Evolutionary conservation across 1,140 invertebrate species (phyloP).

Genomic region (Bactericera cockerelli): DNA sequence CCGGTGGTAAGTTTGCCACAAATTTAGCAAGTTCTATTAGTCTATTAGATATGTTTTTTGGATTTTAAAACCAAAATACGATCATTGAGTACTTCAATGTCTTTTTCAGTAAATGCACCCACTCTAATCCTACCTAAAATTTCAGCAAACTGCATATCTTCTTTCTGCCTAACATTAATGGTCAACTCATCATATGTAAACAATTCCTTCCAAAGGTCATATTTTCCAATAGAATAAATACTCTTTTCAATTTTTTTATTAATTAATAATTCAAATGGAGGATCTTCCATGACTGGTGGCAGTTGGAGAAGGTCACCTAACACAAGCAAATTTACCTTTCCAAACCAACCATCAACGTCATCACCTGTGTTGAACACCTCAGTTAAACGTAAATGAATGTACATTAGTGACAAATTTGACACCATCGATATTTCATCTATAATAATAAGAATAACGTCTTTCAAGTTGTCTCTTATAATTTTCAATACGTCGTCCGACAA

Average conservation of each 20-base stretch:
- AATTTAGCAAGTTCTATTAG: conserved; percentile 7
- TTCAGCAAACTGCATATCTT: not conserved
- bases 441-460: conserved; percentile 24
- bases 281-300: conserved; percentile 23
- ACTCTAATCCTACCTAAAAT: not conserved
- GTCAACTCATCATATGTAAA: not conserved
- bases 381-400: conserved; percentile 17
- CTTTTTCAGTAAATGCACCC: too few relatives aligned
- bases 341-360: conserved; percentile 18
- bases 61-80: not conserved
- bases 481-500: conserved; percentile 22
- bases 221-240: not conserved
- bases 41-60: not conserved
- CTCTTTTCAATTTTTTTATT: not conserved
- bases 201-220: not conserved
- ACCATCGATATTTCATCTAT: conserved; percentile 28
- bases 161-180: not conserved
- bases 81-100: not conserved
- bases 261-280: not conserved
- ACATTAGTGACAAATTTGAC: conserved; percentile 23
- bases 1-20: not conserved
- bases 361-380: conserved; percentile 19
- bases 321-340: conserved; percentile 15
- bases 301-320: conserved; percentile 26
- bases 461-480: conserved; percentile 20